Evolutionary conservation across 2,113 vertebrate species (phyloP), one percentile per base, ranked within the genome.

Genomic region (Sinocyclocheilus anophthalmus): DNA sequence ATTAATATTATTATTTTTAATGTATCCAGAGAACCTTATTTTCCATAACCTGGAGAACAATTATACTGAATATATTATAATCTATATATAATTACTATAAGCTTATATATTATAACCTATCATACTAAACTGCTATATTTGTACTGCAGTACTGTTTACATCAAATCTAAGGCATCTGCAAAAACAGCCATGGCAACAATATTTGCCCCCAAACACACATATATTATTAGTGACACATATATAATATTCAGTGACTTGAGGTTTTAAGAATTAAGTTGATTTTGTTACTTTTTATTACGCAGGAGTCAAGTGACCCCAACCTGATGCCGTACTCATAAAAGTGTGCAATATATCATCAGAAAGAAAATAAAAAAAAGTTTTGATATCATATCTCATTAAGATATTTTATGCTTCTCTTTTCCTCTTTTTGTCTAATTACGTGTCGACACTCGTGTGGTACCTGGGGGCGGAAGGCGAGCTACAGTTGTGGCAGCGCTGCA

Each of bases 401-500:
- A 83, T 57, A 63, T 88, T 88, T 61, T 84, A 84, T 63, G 53
- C 77, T 48, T 53, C 45, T 45, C 67, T 85, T 75, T 69, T 77
- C 48, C 88, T 85, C 59, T 87, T 81, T 78, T 78, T 67, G 84
- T 85, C 78, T 79, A 75, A 83, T 87, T 83, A 80, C 77, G 76
- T 85, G 85, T 85, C 83, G 83, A 82, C 48, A 26, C 84, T 87
- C 72, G 55, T 63, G 84, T 79, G 76, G 84, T 89, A 87, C 84
- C 89, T 89, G 70, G 89, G 88, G 89, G 89, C 61, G 55, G 65
- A 86, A 85, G 88, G 70, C 86, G 83, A 86, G 85, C 86, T 76
- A 72, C 81, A 90, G 89, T 86, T 84, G 88, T 88, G 65, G 86
- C 78, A 5, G 65, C 65, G 53, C 88, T 90, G 88, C 76, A 72